phyloP scores from a whole-genome alignment of 2,113 vertebrate genomes.

The Cebus imitator region DNA sequence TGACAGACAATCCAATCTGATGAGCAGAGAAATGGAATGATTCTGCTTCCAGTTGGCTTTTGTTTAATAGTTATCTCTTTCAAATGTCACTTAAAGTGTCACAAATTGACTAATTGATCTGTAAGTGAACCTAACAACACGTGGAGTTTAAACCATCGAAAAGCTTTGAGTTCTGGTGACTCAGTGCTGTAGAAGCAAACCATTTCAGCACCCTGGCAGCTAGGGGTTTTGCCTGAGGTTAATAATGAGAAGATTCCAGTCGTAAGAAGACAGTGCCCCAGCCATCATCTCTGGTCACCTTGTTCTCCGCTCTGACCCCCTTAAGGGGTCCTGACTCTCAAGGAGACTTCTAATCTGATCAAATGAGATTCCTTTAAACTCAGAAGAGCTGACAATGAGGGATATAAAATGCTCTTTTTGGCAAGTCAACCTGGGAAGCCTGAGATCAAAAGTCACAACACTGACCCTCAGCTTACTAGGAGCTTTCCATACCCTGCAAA shows the following conservation, averaged over 20 bases:
- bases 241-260: background rate
- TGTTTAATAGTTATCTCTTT: constrained; percentile 8
- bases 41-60: background rate
- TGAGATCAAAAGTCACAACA: background rate
- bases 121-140: constrained; percentile 2
- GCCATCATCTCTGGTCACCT: background rate
- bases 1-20: background rate
- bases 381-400: background rate
- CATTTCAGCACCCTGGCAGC: background rate
- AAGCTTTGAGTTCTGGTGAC: background rate
- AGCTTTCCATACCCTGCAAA: background rate
- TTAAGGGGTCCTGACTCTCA: background rate
- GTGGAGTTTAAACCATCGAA: background rate
- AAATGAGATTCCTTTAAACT: background rate
- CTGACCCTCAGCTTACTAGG: background rate
- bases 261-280: background rate
- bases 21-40: background rate
- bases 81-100: constrained; percentile 28
- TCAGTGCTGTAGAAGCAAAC: background rate
- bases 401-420: background rate
- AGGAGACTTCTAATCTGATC: background rate
- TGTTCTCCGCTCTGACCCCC: background rate
- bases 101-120: background rate
- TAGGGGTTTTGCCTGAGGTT: background rate
- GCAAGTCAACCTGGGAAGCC: background rate